Percentiles rank a stretch among this genome's conserved stretches.
Evolutionary conservation across 1,140 invertebrate genomes (phyloP).

Genomic region (Drosophila watanabei): DNA sequence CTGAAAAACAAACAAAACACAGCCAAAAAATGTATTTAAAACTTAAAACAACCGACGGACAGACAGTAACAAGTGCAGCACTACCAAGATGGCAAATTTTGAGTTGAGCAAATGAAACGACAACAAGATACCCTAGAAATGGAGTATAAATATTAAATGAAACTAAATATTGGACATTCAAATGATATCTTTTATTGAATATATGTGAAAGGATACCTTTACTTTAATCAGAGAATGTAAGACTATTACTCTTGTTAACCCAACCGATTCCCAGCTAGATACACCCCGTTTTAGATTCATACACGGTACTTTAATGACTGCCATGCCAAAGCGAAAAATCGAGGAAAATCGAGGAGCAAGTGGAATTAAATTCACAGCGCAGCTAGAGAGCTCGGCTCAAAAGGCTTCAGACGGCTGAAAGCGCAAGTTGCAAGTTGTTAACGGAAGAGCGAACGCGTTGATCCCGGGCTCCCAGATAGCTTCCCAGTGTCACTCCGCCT

Average conservation of each 20-base stretch:
- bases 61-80: conserved; percentile 51
- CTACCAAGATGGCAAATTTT: conserved; percentile 38
- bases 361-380: conserved; percentile 52
- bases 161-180: neutral
- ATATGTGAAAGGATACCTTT: neutral
- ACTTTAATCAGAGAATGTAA: no score
- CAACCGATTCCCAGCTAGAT: neutral
- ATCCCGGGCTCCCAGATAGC: conserved; percentile 23
- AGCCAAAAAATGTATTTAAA: conserved; percentile 47
- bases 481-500: conserved; percentile 18
- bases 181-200: neutral
- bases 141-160: neutral
- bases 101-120: neutral
- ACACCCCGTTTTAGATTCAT: neutral
- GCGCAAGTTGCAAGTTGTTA: conserved; percentile 50
- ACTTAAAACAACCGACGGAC: conserved; percentile 25
- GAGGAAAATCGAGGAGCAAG: conserved; percentile 40
- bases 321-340: conserved; percentile 23
- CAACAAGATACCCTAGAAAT: conserved; percentile 13
- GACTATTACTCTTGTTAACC: neutral
- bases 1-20: conserved; percentile 25
- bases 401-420: conserved; percentile 53
- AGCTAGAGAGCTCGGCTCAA: conserved; percentile 43
- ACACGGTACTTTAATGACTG: conserved; percentile 46
- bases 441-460: conserved; percentile 19